Percentiles rank a stretch among this genome's conserved stretches.
phyloP scores from a whole-genome alignment of 2,888 invertebrate species.

The Cryptocephalus primarius region DNA sequence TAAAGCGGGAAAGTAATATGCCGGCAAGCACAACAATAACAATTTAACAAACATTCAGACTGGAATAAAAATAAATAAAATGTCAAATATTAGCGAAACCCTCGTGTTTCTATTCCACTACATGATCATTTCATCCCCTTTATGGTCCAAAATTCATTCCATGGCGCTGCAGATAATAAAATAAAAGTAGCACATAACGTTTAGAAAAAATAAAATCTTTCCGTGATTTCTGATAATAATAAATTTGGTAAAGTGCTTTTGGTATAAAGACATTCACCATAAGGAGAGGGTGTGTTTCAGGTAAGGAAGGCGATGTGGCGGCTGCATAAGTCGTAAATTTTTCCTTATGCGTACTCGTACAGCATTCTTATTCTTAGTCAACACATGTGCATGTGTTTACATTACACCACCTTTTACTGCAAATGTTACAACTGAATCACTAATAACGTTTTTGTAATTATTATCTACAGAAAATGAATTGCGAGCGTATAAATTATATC shows the following conservation, averaged over 20 bases:
- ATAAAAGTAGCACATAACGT: conserved; percentile 24
- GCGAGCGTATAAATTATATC: conserved; percentile 8
- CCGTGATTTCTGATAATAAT: conserved; percentile 33
- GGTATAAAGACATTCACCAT: conserved; percentile 33
- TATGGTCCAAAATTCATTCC: background rate
- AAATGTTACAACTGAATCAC: too few species aligned
- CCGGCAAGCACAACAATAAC: too few species aligned
- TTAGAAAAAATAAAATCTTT: conserved; percentile 35
- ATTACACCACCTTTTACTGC: too few species aligned
- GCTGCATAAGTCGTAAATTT: conserved; percentile 24
- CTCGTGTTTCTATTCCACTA: too few species aligned
- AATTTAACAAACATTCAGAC: too few species aligned
- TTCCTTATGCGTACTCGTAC: conserved; percentile 7
- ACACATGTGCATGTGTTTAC: too few species aligned
- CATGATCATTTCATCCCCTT: conserved; percentile 3
- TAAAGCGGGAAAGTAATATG: too few species aligned
- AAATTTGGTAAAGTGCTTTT: conserved; percentile 32
- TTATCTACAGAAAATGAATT: too few species aligned
- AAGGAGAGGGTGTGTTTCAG: conserved; percentile 12
- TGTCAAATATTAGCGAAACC: too few species aligned
- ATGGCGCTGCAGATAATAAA: conserved; percentile 11
- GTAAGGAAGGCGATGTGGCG: conserved; percentile 22
- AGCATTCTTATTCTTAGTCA: too few species aligned
- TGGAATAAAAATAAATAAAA: too few species aligned
- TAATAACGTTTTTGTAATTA: too few species aligned